Evolutionary conservation across 2,797 vertebrate species (phyloP), one percentile per base, ranked within the genome.

Genomic region (Vultur gryphus): DNA sequence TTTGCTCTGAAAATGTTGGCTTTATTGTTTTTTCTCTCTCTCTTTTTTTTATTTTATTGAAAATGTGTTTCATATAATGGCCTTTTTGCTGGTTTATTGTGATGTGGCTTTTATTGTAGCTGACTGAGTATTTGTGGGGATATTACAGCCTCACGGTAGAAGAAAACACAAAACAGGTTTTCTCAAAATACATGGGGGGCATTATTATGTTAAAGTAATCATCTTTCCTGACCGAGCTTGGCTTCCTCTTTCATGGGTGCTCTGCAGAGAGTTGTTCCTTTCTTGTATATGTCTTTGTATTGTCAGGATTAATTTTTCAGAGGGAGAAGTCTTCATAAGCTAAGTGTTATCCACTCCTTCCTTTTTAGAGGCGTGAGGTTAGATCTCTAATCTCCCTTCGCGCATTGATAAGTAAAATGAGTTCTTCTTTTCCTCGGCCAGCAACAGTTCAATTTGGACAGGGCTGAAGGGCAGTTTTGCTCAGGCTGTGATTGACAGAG

Each of bases 121-220:
- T 89, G 94, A 17, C 58, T 67, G 90, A 69, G 58, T 72, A 29
- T 87, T 90, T 95, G 82, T 81, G 66, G 64, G 73, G 71, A 73
- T 89, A 79, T 92, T 96, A 61, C 57, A 86, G 94, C 76, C 33
- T 76, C 49, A 81, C 57, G 73, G 80, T 20, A 41, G 77, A 78
- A 39, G 84, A 71, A 72, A 94, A 84, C 62, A 76, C 70, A 70
- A 69, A 88, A 3, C 20, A 73, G 62, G 43, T 81, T 95, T 87
- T 82, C 84, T 92, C n/a, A 26, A 46, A 81, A 92, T 93, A 79
- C 88, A 33, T 70, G 86, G 49, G 55, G 70, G 71, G 87, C 65
- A 37, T 77, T 91, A 90, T 89, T 94, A 94, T 90, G 58, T 62
- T 96, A 88, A 95, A 91, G 91, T 87, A 89, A 91, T 95, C 62